Evolutionary conservation across 2,797 vertebrate species (phyloP), one percentile per base, ranked within the genome.

Genomic region (Chanos chanos): DNA sequence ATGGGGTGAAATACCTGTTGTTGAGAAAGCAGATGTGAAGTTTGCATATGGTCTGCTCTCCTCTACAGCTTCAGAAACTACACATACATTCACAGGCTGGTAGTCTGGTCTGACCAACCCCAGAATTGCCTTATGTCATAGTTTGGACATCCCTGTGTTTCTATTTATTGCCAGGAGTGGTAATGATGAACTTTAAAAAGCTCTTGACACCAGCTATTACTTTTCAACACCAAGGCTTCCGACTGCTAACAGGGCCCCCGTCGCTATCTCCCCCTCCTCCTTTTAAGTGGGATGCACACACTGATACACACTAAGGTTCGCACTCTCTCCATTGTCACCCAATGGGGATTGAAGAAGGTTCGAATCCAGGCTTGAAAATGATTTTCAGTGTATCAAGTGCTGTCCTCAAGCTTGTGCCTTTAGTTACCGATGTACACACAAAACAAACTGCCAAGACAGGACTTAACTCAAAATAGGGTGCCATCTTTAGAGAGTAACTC

Each of bases 141-240:
- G 72, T 75, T 48, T 81, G 80, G 80, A 78, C 83, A 79, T 86
- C 85, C 83, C 76, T 82, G n/a, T 87, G 89, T 87, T 92, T 84
- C 92, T 93, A 92, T 95, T 94, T 94, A 93, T 93, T 92, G 90
- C 91, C 88, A 87, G 83, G 91, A 92, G 90, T 92, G 93, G 91
- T 85, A 89, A 85, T 83, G 86, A 92, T 90, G 77, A 86, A 90
- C 90, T 89, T n/a, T 89, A 91, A 91, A 91, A 91, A 89, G 88
- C 91, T 92, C 87, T 89, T 91, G 89, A 94, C 92, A 93, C 90
- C 81, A 89, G 88, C 77, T 72, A 91, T 89, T 89, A 87, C 90
- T 93, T 94, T 93, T 94, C 92, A 92, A 90, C 92, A 89, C 90
- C 82, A 79, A 77, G 87, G 90, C 89, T 91, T 92, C 90, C 80